phyloP scores from a whole-genome alignment of 2,113 vertebrate species.

The Lophochroa leadbeateri region DNA sequence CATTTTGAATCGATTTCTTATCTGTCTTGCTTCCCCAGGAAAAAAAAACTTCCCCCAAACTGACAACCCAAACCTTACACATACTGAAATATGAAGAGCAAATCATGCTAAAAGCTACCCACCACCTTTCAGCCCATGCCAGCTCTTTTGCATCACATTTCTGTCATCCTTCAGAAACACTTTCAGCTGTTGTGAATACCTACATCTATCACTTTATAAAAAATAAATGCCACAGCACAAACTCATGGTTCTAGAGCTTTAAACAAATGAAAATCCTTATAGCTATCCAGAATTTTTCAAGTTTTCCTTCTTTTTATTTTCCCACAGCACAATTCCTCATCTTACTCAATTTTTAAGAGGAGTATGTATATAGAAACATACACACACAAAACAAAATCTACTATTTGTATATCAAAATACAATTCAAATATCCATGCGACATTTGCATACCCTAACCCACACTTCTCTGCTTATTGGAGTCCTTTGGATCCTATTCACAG shows the following conservation, averaged over 20 bases:
- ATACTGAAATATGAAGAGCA: not conserved
- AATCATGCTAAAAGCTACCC: not conserved
- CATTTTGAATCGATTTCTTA: not conserved
- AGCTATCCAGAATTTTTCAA: not conserved
- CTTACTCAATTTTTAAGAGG: not conserved
- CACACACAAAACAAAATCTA: not conserved
- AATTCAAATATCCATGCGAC: not conserved
- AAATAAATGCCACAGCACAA: not conserved
- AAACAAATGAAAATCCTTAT: not conserved
- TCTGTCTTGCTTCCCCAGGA: not conserved
- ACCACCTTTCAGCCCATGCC: not conserved
- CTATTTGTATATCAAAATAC: not conserved
- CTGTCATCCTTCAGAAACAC: not conserved
- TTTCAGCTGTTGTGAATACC: not conserved
- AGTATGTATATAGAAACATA: not conserved
- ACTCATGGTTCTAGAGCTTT: not conserved
- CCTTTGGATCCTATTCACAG: not conserved
- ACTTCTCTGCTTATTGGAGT: not conserved
- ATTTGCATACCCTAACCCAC: not conserved
- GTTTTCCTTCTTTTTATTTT: not conserved
- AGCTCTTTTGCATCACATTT: not conserved
- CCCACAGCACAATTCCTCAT: not conserved
- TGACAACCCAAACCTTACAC: not conserved
- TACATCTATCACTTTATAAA: not conserved
- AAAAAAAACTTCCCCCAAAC: not conserved